Evolutionary conservation across 2,888 invertebrate species (phyloP), one percentile per base, ranked within the genome.

Genomic region (Blastobasis lacticolella): DNA sequence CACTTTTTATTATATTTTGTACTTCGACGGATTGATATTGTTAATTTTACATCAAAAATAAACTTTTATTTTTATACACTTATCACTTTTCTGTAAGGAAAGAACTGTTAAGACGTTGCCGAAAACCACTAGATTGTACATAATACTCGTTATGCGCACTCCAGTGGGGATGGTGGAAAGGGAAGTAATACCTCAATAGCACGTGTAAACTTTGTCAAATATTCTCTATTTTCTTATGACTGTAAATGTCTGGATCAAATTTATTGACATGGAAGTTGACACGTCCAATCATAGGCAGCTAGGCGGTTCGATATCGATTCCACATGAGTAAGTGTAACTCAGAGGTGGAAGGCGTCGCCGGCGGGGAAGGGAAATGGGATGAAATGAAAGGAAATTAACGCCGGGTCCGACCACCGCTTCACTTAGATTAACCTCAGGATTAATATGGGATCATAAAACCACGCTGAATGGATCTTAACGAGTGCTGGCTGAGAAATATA

Each of bases 261-360:
- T 23, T 23, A 23, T 23, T 23, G 23, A 23, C 23, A 42, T 7
- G 50, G 4, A 52, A 60, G 75, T 75, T 71, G 60, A 77, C 71
- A 64, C 73, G 66, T 70, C 78, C 73, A 68, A 51, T 57, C 56
- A 56, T 78, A 88, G 88, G 88, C 88, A 88, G 88, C 88, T 88
- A 67, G 79, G 86, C 88, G 85, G 78, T 84, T 88, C 86, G 58
- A 69, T 55, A 64, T 66, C 52, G 86, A 88, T 86, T 82, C 79
- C 88, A 88, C 87, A 56, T 88, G 76, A 87, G 75, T 60, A 71
- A 66, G 58, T 58, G 56, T 57, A 58, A 62, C 75, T 79, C 83
- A 88, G 88, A 82, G 89, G 87, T 88, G 89, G 80, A 88, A 88
- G 89, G 90, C 86, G 81, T 81, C 73, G 68, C 83, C 74, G 75